Conservation (phyloP, 2,113 vertebrate genomes). For the Hymenochirus boettgeri region DNA sequence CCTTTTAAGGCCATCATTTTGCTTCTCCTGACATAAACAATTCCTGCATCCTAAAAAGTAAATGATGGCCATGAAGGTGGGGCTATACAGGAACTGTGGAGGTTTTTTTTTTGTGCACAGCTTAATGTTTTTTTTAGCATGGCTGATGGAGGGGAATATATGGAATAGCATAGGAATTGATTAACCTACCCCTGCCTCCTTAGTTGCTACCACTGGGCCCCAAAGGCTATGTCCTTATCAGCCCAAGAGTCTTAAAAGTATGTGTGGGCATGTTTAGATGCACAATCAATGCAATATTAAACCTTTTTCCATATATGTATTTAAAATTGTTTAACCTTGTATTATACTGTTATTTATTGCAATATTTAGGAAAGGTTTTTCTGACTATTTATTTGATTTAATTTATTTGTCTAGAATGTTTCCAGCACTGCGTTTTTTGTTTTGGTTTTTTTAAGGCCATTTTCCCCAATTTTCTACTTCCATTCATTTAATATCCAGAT, state of each 20-base stretch:
- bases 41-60: no score
- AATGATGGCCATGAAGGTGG: no score
- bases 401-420: conserved; percentile 78
- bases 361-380: conserved; percentile 69
- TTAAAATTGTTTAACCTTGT: conserved; percentile 63
- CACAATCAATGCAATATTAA: conserved; percentile 97
- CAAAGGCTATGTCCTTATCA: conserved; percentile 62
- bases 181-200: no score
- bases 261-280: conserved; percentile 78
- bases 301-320: conserved; percentile 78
- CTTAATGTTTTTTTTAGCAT: no score
- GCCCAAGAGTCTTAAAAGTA: conserved; percentile 72
- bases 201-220: conserved; percentile 65
- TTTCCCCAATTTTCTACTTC: conserved; percentile 8
- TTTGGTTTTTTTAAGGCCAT: conserved; percentile 37
- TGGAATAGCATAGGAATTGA: no score
- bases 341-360: conserved; percentile 80
- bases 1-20: no score
- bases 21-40: conserved; percentile 45
- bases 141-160: no score
- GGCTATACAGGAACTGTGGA: no score
- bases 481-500: neutral
- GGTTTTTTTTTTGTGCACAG: no score
- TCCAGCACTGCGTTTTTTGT: conserved; percentile 58
- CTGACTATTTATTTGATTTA: conserved; percentile 94